Conservation (phyloP, 1,140 invertebrate species). For the Drosophila saltans region DNA sequence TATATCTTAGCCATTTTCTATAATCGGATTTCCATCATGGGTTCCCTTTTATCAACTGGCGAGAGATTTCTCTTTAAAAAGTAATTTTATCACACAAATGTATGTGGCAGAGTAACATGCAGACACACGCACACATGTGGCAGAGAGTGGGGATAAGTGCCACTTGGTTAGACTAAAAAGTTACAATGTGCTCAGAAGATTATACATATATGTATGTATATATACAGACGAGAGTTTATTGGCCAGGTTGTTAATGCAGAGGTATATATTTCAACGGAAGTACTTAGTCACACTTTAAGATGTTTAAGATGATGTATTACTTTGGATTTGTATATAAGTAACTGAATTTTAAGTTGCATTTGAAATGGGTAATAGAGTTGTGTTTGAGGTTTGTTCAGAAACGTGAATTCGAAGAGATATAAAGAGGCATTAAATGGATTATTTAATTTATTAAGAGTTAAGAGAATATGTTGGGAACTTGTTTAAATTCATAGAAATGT, state of each 20-base stretch:
- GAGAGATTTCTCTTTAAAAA: slow-evolving; percentile 16
- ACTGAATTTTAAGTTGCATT: too few species aligned
- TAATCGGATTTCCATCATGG: slow-evolving; percentile 62
- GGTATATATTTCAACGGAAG: slow-evolving; percentile 1
- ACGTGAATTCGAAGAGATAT: too few species aligned
- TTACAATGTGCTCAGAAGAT: neutral
- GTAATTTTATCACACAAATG: slow-evolving; percentile 20
- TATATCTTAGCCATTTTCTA: slow-evolving; percentile 40
- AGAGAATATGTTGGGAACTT: too few species aligned
- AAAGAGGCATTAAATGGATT: too few species aligned
- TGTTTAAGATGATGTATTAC: neutral
- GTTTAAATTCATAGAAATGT: too few species aligned
- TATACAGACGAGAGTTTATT: neutral
- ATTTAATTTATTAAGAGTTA: too few species aligned
- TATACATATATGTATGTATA: neutral
- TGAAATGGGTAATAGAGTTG: too few species aligned
- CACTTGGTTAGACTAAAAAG: slow-evolving; percentile 16
- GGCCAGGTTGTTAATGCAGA: neutral
- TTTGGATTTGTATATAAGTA: neutral
- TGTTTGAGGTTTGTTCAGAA: too few species aligned
- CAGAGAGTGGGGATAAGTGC: slow-evolving; percentile 2
- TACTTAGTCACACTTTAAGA: neutral
- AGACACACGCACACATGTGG: neutral
- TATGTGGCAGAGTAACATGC: neutral
- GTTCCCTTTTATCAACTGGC: slow-evolving; percentile 31